Conservation (phyloP, 2,113 vertebrate genomes). For the Noctilio leporinus region DNA sequence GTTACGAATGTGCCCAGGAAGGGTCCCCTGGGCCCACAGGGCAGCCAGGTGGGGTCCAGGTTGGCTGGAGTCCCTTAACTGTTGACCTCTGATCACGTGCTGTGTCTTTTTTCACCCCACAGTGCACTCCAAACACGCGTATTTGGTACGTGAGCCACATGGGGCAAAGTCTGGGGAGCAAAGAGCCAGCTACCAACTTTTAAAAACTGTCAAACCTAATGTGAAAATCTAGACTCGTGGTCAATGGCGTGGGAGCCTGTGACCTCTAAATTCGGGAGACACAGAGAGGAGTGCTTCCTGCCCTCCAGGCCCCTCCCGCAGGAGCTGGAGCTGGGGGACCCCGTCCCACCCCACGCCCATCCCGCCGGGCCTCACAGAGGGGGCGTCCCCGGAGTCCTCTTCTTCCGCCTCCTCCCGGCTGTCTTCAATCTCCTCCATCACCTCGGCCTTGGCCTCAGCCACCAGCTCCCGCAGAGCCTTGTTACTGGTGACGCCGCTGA, state of each 20-base stretch:
- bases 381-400: conserved; percentile 67
- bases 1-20: not conserved
- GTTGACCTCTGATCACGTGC: not conserved
- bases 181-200: not conserved
- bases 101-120: not conserved
- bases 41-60: not conserved
- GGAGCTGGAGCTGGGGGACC: fast-evolving
- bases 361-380: conserved; percentile 69
- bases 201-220: not conserved
- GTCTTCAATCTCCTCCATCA: conserved; percentile 85
- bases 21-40: not conserved
- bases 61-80: fast-evolving
- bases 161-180: not conserved
- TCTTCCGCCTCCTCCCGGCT: conserved; percentile 81
- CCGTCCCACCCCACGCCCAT: fast-evolving
- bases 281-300: not conserved
- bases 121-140: not conserved
- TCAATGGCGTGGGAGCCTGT: not conserved
- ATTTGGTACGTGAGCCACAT: fast-evolving
- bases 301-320: fast-evolving
- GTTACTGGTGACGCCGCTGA: conserved; percentile 85
- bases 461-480: conserved; percentile 92
- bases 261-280: not conserved
- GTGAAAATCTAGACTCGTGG: not conserved
- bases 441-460: conserved; percentile 97